These are phyloP conservation scores for Pithys albifrons DNA, from an alignment of 2,113 vertebrate species.

Conservation along the genomic window DNA sequence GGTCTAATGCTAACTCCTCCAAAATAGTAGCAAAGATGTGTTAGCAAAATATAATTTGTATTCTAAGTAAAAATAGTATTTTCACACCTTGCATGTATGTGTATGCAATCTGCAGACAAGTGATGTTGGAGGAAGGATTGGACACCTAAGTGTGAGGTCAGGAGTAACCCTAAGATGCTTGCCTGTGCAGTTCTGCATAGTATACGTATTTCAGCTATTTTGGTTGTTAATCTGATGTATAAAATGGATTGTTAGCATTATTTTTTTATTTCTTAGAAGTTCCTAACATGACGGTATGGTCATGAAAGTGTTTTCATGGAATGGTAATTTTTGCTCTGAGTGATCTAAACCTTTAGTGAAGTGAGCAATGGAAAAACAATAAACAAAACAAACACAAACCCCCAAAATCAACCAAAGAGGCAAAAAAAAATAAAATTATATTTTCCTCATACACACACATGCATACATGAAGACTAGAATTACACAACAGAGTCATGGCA, in stretches of 20 bases:
- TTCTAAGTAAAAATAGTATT: not conserved
- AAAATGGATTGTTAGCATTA: not conserved
- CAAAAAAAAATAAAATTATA: not conserved
- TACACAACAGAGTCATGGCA: not conserved
- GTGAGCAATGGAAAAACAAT: not conserved
- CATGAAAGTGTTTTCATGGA: not conserved
- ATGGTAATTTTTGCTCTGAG: not conserved
- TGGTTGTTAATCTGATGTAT: not conserved
- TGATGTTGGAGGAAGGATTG: not conserved
- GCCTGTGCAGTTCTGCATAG: not conserved
- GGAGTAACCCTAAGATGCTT: not conserved
- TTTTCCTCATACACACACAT: not conserved
- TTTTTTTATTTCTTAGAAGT: not conserved
- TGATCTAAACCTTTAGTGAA: not conserved
- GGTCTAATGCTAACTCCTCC: not conserved
- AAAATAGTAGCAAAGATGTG: not conserved
- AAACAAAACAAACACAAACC: not conserved
- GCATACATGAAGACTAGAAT: not conserved
- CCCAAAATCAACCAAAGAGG: not conserved
- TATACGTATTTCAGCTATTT: not conserved
- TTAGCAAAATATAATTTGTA: not conserved
- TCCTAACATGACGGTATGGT: not conserved
- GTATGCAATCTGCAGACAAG: not conserved
- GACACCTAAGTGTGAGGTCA: not conserved
- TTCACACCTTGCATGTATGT: not conserved